Conservation (phyloP, 37 sponge, comb jelly and placozoan species). For the Mnemiopsis leidyi region DNA sequence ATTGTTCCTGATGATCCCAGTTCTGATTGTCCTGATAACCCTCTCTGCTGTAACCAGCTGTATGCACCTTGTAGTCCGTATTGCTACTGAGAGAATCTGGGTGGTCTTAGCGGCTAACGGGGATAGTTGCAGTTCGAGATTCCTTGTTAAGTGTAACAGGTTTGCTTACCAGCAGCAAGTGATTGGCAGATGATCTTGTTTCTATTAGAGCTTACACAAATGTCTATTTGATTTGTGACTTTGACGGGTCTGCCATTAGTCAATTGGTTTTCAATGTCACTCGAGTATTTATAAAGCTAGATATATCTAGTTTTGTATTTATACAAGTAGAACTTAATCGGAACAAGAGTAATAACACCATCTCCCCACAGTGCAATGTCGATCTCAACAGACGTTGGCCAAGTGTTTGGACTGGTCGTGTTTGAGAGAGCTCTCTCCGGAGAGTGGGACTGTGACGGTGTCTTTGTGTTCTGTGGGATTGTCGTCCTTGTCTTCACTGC, state of each 20-base stretch:
- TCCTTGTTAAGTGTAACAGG: constrained; percentile 17
- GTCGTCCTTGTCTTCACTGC: neutral
- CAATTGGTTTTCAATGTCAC: no score
- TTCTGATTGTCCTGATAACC: constrained; percentile 4
- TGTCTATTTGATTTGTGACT: no score
- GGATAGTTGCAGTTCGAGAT: neutral
- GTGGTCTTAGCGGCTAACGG: neutral
- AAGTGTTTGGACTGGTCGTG: neutral
- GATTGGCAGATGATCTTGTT: no score
- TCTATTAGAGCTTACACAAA: no score
- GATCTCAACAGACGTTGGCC: neutral
- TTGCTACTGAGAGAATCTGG: constrained; percentile 18
- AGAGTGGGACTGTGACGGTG: neutral
- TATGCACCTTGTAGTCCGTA: neutral
- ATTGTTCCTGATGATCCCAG: neutral
- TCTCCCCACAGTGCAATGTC: constrained; percentile 30
- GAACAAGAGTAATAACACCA: neutral
- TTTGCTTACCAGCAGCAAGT: neutral
- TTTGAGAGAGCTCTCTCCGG: neutral
- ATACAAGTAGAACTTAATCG: no score
- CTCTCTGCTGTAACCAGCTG: neutral
- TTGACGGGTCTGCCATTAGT: no score
- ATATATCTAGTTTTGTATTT: no score
- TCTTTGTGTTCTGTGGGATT: neutral
- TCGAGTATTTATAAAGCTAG: no score